Evolutionary conservation across 2,797 vertebrate species (phyloP).

Genomic region (Malacoraja senta): DNA sequence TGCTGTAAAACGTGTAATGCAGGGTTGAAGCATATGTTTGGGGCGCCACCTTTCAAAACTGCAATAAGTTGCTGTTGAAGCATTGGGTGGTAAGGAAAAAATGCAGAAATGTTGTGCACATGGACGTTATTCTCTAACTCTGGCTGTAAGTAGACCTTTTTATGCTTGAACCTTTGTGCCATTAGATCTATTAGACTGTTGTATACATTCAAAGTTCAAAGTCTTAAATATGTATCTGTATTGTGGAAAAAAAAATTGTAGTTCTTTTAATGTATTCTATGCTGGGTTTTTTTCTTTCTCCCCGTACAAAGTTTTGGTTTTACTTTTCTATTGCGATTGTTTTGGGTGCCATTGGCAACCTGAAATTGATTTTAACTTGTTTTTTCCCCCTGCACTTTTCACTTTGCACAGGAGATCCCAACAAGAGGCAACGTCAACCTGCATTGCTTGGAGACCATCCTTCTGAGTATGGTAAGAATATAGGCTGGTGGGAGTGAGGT

Average conservation of each 20-base stretch:
- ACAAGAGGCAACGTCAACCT: constrained; percentile 87
- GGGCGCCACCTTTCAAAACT: constrained; percentile 84
- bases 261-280: neutral
- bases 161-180: constrained; percentile 54
- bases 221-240: constrained; percentile 22
- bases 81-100: constrained; percentile 64
- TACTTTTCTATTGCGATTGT: constrained; percentile 47
- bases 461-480: constrained; percentile 78
- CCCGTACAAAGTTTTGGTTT: neutral
- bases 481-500: neutral
- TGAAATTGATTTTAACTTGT: constrained; percentile 19
- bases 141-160: constrained; percentile 64
- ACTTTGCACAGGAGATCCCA: constrained; percentile 64
- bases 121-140: constrained; percentile 61
- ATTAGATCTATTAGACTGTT: constrained; percentile 45
- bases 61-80: constrained; percentile 73
- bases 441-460: constrained; percentile 86
- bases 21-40: constrained; percentile 94
- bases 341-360: constrained; percentile 51
- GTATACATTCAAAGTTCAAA: neutral
- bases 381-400: constrained; percentile 35
- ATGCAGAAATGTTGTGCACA: constrained; percentile 60
- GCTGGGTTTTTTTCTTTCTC: neutral
- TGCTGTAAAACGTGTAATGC: constrained; percentile 93
- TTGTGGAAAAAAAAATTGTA: neutral